Evolutionary conservation across 1,140 invertebrate genomes (phyloP).

Genomic region (Drosophila azteca): DNA sequence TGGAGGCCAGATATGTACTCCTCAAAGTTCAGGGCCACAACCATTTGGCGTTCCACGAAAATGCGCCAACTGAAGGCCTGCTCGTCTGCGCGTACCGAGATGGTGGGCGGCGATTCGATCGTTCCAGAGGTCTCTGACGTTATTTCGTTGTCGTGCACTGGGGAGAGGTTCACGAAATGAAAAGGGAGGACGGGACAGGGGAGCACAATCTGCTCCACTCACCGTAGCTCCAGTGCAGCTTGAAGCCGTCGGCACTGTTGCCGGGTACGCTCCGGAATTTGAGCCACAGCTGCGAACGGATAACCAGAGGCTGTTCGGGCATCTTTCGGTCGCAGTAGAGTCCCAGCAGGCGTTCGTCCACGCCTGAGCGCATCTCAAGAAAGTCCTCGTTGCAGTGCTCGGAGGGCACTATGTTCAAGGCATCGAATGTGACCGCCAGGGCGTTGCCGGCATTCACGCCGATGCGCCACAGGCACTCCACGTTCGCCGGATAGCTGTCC

Average conservation of each 20-base stretch:
- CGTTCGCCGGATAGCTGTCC: slow-evolving; percentile 88
- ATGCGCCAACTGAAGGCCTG: slow-evolving; percentile 71
- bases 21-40: slow-evolving; percentile 48
- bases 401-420: slow-evolving; percentile 88
- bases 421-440: slow-evolving; percentile 87
- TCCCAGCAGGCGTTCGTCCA: slow-evolving; percentile 86
- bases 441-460: slow-evolving; percentile 87
- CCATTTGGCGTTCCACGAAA: slow-evolving; percentile 23
- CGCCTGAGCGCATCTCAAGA: slow-evolving; percentile 89
- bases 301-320: slow-evolving; percentile 85
- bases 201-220: slow-evolving; percentile 20
- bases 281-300: slow-evolving; percentile 88
- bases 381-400: slow-evolving; percentile 93
- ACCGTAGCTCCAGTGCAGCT: slow-evolving; percentile 89
- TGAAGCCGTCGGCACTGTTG: slow-evolving; percentile 89
- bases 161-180: not conserved
- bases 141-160: slow-evolving; percentile 66
- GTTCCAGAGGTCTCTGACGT: slow-evolving; percentile 84
- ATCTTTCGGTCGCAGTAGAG: slow-evolving; percentile 88
- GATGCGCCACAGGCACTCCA: slow-evolving; percentile 92
- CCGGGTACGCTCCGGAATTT: slow-evolving; percentile 90
- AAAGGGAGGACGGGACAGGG: too few relatives aligned
- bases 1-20: slow-evolving; percentile 64
- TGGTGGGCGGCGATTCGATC: slow-evolving; percentile 89
- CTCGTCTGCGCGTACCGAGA: slow-evolving; percentile 29